Evolutionary conservation across 1,140 invertebrate species (phyloP).

Genomic region (Acromyrmex charruanus): DNA sequence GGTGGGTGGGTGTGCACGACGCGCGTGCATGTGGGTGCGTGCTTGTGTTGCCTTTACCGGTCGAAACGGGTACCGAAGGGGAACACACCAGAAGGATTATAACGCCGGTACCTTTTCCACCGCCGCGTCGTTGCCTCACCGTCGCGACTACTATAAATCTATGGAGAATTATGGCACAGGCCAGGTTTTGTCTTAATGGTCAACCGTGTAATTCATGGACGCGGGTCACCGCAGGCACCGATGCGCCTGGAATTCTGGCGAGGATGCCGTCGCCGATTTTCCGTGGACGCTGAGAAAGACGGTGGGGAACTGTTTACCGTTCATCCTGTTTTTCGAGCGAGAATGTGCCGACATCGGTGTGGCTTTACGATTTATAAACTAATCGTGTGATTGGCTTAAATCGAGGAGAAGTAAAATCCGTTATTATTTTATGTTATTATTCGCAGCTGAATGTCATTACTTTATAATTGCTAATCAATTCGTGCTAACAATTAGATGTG

Average conservation of each 20-base stretch:
- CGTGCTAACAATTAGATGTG: neutral
- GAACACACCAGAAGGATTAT: conserved; percentile 74
- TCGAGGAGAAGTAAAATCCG: neutral
- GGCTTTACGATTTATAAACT: conserved; percentile 51
- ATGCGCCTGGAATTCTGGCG: conserved; percentile 64
- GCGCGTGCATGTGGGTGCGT: neutral
- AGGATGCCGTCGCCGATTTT: conserved; percentile 67
- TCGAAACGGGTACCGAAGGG: conserved; percentile 54
- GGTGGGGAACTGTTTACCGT: neutral
- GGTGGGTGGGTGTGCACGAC: conserved; percentile 3
- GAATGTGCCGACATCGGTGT: too few species aligned
- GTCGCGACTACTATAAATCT: conserved; percentile 83
- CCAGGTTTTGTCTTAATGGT: conserved; percentile 85
- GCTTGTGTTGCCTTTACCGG: conserved; percentile 6
- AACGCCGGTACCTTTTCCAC: conserved; percentile 70
- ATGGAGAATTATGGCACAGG: conserved; percentile 83
- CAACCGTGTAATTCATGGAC: conserved; percentile 82
- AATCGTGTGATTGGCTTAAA: neutral
- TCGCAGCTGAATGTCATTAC: neutral
- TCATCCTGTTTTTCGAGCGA: neutral
- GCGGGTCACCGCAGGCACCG: conserved; percentile 59
- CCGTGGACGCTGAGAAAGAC: conserved; percentile 49
- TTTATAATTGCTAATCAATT: neutral
- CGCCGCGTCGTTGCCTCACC: conserved; percentile 67
- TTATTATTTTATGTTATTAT: neutral